Percentiles rank a stretch among this genome's conserved stretches.
These are phyloP conservation scores for Aphis gossypii DNA, from an alignment of 1,140 invertebrate species.

Conservation along the genomic window DNA sequence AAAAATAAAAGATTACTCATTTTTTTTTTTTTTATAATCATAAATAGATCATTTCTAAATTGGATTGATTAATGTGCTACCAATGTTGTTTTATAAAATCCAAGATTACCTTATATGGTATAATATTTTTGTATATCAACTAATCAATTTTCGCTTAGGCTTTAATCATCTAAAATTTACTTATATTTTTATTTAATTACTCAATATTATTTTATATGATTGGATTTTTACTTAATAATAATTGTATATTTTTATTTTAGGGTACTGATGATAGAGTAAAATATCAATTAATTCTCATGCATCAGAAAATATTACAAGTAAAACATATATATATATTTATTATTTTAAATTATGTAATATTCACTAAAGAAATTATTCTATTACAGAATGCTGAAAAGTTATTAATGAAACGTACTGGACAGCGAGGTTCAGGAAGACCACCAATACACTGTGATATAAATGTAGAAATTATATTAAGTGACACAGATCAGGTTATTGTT, in stretches of 20 bases:
- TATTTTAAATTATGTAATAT: neutral
- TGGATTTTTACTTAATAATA: neutral
- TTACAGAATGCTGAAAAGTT: conserved; percentile 60
- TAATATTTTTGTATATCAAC: neutral
- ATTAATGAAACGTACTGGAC: conserved; percentile 62
- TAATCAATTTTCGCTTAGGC: neutral
- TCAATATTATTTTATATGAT: neutral
- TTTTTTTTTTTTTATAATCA: no score
- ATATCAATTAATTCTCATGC: conserved; percentile 47
- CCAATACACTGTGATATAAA: conserved; percentile 60
- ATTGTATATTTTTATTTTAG: conserved; percentile 55
- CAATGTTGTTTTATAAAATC: no score
- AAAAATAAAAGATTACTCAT: no score
- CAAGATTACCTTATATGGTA: no score
- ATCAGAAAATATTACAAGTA: conserved; percentile 51
- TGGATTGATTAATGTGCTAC: no score
- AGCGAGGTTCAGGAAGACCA: conserved; percentile 62
- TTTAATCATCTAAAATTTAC: neutral
- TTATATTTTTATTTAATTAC: neutral
- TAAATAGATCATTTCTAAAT: no score
- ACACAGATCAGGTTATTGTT: conserved; percentile 63
- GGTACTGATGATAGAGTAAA: conserved; percentile 60
- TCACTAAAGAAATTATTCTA: neutral
- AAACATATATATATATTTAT: neutral
- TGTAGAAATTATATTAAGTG: conserved; percentile 60